A percentile compares a stretch with the other conserved stretches of the same genome.
Conservation (phyloP, 2,888 invertebrate genomes). For the Hemicrepidius hirtus region DNA sequence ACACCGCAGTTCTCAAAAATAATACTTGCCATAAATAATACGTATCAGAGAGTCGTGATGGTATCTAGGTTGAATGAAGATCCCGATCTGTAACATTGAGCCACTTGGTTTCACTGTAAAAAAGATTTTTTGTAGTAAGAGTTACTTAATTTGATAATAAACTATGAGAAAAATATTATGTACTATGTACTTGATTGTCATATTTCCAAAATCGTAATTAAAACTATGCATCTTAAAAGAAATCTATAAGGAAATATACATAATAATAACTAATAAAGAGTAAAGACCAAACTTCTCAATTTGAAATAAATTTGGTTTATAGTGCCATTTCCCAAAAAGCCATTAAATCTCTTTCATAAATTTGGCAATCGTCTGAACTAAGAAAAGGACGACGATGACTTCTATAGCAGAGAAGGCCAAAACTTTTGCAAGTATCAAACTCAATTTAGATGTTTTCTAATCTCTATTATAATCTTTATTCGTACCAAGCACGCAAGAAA, state of each 20-base stretch:
- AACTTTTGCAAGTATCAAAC: constrained; percentile 30
- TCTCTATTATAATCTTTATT: constrained; percentile 21
- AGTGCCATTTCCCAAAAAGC: constrained; percentile 19
- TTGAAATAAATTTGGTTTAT: constrained; percentile 32
- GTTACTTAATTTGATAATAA: too few relatives aligned
- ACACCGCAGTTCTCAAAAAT: too few relatives aligned
- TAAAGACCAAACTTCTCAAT: not conserved
- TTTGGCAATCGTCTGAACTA: constrained; percentile 30
- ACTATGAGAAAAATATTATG: too few relatives aligned
- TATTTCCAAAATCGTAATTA: not conserved
- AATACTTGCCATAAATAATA: too few relatives aligned
- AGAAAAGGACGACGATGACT: constrained; percentile 22
- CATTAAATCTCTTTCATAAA: constrained; percentile 25
- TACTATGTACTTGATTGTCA: too few relatives aligned
- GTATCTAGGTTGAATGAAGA: too few relatives aligned
- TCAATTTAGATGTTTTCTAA: constrained; percentile 25
- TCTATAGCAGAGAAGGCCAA: constrained; percentile 19
- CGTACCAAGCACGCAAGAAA: constrained; percentile 7
- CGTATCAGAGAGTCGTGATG: too few relatives aligned
- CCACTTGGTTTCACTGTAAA: too few relatives aligned
- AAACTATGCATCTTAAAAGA: not conserved
- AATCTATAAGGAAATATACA: not conserved
- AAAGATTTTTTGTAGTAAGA: too few relatives aligned
- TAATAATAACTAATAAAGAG: not conserved
- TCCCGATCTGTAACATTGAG: too few relatives aligned